These are phyloP conservation scores for Eupithecia vulgata DNA, from an alignment of 2,888 invertebrate genomes.

Conservation along the genomic window DNA sequence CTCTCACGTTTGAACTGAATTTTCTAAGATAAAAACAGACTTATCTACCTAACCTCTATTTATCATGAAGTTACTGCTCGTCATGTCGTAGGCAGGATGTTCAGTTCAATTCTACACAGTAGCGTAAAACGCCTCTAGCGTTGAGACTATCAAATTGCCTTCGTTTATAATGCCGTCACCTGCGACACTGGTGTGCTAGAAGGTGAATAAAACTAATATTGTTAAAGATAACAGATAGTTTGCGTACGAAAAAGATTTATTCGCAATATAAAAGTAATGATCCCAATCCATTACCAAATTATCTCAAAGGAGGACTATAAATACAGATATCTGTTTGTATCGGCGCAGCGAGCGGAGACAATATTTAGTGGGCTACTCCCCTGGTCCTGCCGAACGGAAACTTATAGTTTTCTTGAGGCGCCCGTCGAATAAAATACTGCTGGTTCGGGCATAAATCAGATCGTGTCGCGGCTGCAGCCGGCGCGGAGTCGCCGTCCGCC, in stretches of 20 bases:
- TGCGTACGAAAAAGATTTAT: conserved; percentile 45
- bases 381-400: conserved; percentile 82
- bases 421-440: conserved; percentile 83
- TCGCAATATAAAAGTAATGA: conserved; percentile 64
- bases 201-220: conserved; percentile 45
- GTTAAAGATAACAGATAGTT: conserved; percentile 38
- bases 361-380: conserved; percentile 82
- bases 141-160: conserved; percentile 68
- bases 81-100: not conserved
- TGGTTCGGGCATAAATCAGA: conserved; percentile 81
- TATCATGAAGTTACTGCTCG: not conserved
- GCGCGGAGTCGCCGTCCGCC: conserved; percentile 66
- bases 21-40: not conserved
- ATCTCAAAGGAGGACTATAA: conserved; percentile 78
- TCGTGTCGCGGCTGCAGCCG: conserved; percentile 76
- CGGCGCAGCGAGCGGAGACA: conserved; percentile 79
- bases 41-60: not conserved
- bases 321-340: conserved; percentile 80
- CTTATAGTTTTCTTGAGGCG: conserved; percentile 84
- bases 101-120: conserved; percentile 23
- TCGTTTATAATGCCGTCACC: conserved; percentile 58
- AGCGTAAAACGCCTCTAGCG: conserved; percentile 48
- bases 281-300: conserved; percentile 80
- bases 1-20: not conserved
- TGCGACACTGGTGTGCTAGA: conserved; percentile 33